Evolutionary conservation across 1,140 invertebrate species (phyloP), one percentile per base, ranked within the genome.

Genomic region (Leptonema lineaticorne): DNA sequence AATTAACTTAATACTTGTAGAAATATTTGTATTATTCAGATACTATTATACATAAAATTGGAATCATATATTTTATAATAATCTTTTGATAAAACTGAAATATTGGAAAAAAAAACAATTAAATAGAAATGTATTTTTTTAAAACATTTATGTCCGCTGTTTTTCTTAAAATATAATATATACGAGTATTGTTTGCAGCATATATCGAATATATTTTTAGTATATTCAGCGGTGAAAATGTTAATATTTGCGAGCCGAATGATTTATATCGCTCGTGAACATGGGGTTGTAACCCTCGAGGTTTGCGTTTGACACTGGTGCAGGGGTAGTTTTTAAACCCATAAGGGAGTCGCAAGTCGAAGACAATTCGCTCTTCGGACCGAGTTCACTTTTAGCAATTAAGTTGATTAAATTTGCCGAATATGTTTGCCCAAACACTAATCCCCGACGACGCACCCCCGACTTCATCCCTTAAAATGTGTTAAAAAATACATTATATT

Each of bases 321-420:
- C 37, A 9, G 37, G 37, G 11, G 37, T 41, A 9, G 16, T 16
- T 9, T 9, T 41, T 9, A 9, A 41, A 5, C 20, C 22, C 50
- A 22, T 24, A 20, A 14, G 24, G 50, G 24, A 24, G 24, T 24
- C n/a, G 20, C 9, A 24, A 24, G 50, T 24, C 8, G n/a, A 53
- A 26, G 22, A 24, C 9, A 53, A 24, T n/a, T 24, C 37, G 37
- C 50, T n/a, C n/a, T n/a, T n/a, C n/a, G n/a, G n/a, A n/a, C 50
- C 20, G 4, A 22, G 22, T 53, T 53, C 50, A 53, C 50, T 53
- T 53, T 53, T 24, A 24, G 50, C 50, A 53, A 53, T 53, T 53
- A 53, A 53, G 50, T 53, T 53, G 50, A 53, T 53, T 53, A 53
- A 53, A 53, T 53, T 53, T 53, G 50, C 50, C 24, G 27, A 53